A percentile compares a stretch with the other conserved stretches of the same genome.
phyloP scores from a whole-genome alignment of 2,113 vertebrate species.

The Paracanthobrama guichenoti region DNA sequence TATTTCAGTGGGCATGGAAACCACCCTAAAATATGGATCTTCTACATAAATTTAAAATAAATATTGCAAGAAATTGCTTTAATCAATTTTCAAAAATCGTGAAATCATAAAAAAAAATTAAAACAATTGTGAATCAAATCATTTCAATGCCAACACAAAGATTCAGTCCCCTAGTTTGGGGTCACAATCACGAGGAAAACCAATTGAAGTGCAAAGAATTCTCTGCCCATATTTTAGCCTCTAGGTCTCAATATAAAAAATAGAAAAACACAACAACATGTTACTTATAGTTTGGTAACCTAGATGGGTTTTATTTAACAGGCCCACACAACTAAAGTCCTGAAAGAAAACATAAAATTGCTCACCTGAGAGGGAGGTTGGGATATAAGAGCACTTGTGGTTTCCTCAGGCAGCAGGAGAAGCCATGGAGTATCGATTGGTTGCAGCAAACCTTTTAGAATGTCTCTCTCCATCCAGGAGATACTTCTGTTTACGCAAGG shows the following conservation, averaged over 20 bases:
- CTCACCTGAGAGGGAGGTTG: constrained; percentile 61
- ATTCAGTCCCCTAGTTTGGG: neutral
- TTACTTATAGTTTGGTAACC: constrained; percentile 64
- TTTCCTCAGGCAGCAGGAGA: constrained; percentile 70
- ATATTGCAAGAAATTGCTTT: neutral
- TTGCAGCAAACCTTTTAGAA: constrained; percentile 69
- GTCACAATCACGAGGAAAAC: neutral
- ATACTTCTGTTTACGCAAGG: constrained; percentile 63
- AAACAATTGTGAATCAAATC: neutral
- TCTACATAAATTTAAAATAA: neutral
- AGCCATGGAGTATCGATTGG: constrained; percentile 71
- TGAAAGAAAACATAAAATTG: constrained; percentile 62
- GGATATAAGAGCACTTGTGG: constrained; percentile 71
- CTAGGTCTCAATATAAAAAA: constrained; percentile 50
- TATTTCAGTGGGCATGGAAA: neutral
- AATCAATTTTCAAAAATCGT: neutral
- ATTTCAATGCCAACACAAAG: neutral
- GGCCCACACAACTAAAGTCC: constrained; percentile 68
- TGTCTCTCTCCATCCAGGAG: constrained; percentile 70
- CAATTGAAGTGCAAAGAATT: neutral
- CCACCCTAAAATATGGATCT: neutral
- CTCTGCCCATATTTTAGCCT: neutral
- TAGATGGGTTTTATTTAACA: constrained; percentile 73
- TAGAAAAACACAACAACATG: constrained; percentile 52
- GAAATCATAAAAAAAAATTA: neutral